Base-by-base conservation (phyloP, 2,888 invertebrate genomes). In the Stenolophus ochropezus region DNA sequence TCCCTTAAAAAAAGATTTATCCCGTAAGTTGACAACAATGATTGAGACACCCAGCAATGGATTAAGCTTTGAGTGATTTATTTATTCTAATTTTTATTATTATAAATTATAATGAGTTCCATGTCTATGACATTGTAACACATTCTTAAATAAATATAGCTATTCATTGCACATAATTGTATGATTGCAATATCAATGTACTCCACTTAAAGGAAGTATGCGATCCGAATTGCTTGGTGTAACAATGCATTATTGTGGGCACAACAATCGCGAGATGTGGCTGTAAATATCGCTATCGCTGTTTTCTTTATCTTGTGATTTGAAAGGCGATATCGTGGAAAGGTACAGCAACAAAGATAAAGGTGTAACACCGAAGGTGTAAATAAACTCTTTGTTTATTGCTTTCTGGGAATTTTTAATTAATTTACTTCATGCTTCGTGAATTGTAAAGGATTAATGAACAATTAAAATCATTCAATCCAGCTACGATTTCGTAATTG, bases 391-490 rank as follows among this genome's bases (percentile, higher is more conserved):
- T 69, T 69, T 74, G 51, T 74, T 74, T 74, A 74, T 74, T 11
- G 74, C 74, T 53, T 74, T 53, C 74, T 51, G 23, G 11, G 51
- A 74, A 56, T 76, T 76, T 58, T 56, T 42, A 76, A 76, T 56
- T 58, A 76, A 71, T 33, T 49, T 73, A 8, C 27, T 81, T 53
- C 73, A 73, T 23, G 80, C 73, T 73, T 49, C 16, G 49, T 21
- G 49, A 73, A 73, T 73, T 73, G 73, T 73, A 49, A 73, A 73
- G n/a, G 49, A 49, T 49, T 69, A 73, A 73, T 49, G 49, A 73
- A 73, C 73, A 73, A 73, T 73, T 73, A 73, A 73, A 49, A 73
- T 20, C 23, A 20, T 20, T n/a, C 4, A 73, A 49, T 73, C 49
- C 49, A 33, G 61, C 14, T 69, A 69, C n/a, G 20, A 11, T 21